Conservation (phyloP, 2,797 vertebrate genomes). For the Ctenopoma multispine region DNA sequence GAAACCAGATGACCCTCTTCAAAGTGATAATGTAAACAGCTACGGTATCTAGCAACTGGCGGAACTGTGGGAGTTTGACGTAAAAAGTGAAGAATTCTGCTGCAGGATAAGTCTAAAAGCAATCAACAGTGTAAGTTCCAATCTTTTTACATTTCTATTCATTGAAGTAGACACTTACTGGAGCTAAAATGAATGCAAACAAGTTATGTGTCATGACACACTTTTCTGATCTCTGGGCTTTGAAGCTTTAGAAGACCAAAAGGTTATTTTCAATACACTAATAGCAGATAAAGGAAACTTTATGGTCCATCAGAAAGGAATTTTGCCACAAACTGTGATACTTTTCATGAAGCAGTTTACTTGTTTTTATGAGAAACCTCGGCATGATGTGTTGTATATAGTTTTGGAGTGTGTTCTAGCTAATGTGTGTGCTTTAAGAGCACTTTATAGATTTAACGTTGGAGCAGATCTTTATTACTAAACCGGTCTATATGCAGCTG, state of each 20-base stretch:
- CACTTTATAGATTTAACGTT: conserved; percentile 34
- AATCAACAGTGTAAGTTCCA: conserved; percentile 53
- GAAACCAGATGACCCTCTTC: conserved; percentile 78
- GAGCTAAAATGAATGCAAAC: conserved; percentile 35
- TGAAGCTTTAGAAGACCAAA: conserved; percentile 21
- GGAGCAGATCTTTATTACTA: conserved; percentile 47
- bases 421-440: conserved; percentile 10
- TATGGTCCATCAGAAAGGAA: not conserved
- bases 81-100: conserved; percentile 61
- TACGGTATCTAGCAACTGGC: conserved; percentile 50
- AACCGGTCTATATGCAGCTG: conserved; percentile 60
- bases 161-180: conserved; percentile 1
- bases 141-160: conserved; percentile 32
- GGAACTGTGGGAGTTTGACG: conserved; percentile 74
- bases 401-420: not conserved
- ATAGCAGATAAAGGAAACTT: conserved; percentile 21
- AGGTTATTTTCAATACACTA: conserved; percentile 22
- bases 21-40: conserved; percentile 81
- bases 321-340: conserved; percentile 10
- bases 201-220: conserved; percentile 17
- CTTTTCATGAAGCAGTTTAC: not conserved
- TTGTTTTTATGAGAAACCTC: not conserved
- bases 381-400: not conserved
- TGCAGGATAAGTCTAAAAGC: conserved; percentile 50
- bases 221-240: conserved; percentile 22